Conservation (phyloP, 64 coral and sea anemone species). For the Orbicella faveolata region DNA sequence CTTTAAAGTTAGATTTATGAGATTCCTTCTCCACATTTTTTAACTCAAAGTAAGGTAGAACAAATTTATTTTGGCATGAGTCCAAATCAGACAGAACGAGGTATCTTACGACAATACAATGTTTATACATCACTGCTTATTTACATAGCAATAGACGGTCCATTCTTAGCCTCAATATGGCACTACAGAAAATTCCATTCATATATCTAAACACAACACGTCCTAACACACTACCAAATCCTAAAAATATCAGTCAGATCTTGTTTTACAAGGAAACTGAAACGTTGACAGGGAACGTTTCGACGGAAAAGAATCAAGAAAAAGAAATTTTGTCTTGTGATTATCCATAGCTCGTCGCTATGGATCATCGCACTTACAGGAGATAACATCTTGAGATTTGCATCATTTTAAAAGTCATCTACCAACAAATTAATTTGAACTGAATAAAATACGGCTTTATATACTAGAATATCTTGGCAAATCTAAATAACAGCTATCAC, state of each 20-base stretch:
- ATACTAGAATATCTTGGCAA: neutral
- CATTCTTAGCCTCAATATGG: neutral
- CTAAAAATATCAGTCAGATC: neutral
- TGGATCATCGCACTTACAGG: too few relatives aligned
- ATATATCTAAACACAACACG: neutral
- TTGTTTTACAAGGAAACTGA: neutral
- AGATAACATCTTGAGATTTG: neutral
- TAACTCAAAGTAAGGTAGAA: neutral
- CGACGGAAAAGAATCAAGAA: too few relatives aligned
- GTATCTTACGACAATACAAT: neutral
- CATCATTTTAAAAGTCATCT: neutral
- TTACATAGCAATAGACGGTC: neutral
- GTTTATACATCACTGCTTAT: neutral
- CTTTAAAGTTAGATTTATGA: neutral
- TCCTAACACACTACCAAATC: neutral
- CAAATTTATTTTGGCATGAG: constrained; percentile 7
- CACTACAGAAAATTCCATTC: neutral
- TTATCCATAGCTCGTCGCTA: too few relatives aligned
- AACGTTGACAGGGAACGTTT: neutral
- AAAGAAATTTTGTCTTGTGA: too few relatives aligned
- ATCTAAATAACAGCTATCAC: neutral
- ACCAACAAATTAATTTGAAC: neutral
- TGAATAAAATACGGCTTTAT: neutral
- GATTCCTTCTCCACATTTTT: neutral
- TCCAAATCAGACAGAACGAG: neutral